phyloP scores from a whole-genome alignment of 2,113 vertebrate species.

The Aptenodytes forsteri region DNA sequence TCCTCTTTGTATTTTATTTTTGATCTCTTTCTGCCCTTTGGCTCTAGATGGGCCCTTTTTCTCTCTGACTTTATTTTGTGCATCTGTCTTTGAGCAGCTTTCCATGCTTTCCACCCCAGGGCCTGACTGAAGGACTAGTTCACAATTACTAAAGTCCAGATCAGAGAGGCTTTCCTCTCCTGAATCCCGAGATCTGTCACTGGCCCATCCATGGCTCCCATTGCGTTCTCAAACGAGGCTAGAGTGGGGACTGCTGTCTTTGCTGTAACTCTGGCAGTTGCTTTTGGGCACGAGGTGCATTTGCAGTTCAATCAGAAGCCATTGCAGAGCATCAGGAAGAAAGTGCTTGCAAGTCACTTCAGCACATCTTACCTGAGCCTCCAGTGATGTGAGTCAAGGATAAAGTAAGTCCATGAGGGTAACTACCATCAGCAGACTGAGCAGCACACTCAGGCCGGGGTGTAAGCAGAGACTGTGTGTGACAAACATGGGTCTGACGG shows the following conservation, averaged over 20 bases:
- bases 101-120: neutral
- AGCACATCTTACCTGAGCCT: neutral
- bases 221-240: rapidly evolving
- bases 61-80: neutral
- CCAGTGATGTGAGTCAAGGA: neutral
- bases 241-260: neutral
- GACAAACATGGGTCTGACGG: neutral
- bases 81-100: neutral
- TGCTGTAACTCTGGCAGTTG: neutral
- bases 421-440: neutral
- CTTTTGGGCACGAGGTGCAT: neutral
- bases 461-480: neutral
- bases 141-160: neutral
- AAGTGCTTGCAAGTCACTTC: neutral
- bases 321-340: neutral
- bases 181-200: neutral
- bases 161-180: neutral
- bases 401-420: neutral
- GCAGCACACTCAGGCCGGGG: rapidly evolving
- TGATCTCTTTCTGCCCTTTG: neutral
- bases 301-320: neutral
- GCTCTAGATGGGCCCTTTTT: neutral
- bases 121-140: neutral
- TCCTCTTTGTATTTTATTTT: neutral
- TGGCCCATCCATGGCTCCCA: neutral